Conservation (phyloP, 1,140 invertebrate genomes). For the Sesamia nonagrioides region DNA sequence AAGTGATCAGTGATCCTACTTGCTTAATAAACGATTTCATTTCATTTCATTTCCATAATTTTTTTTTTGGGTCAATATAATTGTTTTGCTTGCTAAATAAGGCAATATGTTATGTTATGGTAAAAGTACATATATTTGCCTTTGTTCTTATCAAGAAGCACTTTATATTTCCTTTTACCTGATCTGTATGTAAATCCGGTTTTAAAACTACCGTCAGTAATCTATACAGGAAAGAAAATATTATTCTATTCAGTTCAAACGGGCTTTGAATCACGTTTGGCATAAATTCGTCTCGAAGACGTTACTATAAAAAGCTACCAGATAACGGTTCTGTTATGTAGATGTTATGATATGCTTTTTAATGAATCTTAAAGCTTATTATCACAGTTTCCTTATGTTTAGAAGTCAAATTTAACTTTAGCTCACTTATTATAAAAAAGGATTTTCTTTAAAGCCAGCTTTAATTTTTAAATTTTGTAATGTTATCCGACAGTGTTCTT, state of each 20-base stretch:
- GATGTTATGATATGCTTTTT: conserved; percentile 20
- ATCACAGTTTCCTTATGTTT: background rate
- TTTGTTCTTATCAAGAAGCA: conserved; percentile 11
- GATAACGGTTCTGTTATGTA: conserved; percentile 51
- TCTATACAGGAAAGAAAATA: conserved; percentile 32
- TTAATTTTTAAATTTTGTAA: no score
- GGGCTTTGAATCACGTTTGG: conserved; percentile 38
- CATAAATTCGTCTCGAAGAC: conserved; percentile 53
- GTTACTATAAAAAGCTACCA: conserved; percentile 37
- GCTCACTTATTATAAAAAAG: no score
- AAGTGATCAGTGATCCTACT: no score
- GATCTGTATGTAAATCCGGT: conserved; percentile 26
- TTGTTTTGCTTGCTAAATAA: no score
- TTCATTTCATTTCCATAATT: no score
- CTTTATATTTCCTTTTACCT: conserved; percentile 15
- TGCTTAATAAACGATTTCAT: no score
- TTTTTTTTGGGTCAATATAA: no score
- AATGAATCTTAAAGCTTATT: conserved; percentile 22
- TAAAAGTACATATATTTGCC: background rate
- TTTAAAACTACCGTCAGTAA: conserved; percentile 34
- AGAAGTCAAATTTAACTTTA: no score
- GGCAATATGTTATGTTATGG: no score
- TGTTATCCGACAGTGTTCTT: no score
- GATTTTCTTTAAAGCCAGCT: no score
- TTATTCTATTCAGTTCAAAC: conserved; percentile 35